Evolutionary conservation across 2,888 invertebrate genomes (phyloP), one percentile per base, ranked within the genome.

Genomic region (Stratiomys singularior): DNA sequence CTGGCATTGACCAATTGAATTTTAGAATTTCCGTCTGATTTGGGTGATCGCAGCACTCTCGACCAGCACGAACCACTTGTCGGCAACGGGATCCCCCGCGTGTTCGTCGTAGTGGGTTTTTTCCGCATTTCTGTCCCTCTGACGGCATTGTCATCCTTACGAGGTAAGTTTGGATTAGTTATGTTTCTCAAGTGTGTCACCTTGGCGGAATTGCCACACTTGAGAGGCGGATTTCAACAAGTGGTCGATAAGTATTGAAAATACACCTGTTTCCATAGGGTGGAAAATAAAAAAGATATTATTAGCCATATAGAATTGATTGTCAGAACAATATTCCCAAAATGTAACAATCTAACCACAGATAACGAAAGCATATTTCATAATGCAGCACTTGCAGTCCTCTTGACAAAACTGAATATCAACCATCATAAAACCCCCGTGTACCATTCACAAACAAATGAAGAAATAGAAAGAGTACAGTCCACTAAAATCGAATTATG

Each of bases 301-400:
- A n/a, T 13, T 11, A n/a, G 5, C n/a, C 28, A 64, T n/a, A 15
- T 64, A 3, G 64, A 64, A 23, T 13, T 9, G 5, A 67, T 44
- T 11, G 4, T 44, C 21, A 23, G 67, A 44, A 37, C 21, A n/a
- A 44, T 27, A 11, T 67, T 44, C 46, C 67, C 37, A 37, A 44
- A 44, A 44, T 67, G 44, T 18, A 44, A 5, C 5, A 30, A 44
- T n/a, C 21, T 67, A 67, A 44, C 23, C 7, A 67, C 44, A n/a
- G 44, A 67, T n/a, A 67, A 67, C 21, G 67, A 67, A 23, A 67
- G 46, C 18, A 18, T 67, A 21, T 67, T 67, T 21, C 28, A 28
- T 2, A 44, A 30, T 7, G 5, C 1, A 67, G 18, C 18, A 1
- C 1, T 23, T 2, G 3, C 28, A 67, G 44, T 15, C 18, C 37